Conservation (phyloP, 2,888 invertebrate species). For the Psococerastis gibbosa region DNA sequence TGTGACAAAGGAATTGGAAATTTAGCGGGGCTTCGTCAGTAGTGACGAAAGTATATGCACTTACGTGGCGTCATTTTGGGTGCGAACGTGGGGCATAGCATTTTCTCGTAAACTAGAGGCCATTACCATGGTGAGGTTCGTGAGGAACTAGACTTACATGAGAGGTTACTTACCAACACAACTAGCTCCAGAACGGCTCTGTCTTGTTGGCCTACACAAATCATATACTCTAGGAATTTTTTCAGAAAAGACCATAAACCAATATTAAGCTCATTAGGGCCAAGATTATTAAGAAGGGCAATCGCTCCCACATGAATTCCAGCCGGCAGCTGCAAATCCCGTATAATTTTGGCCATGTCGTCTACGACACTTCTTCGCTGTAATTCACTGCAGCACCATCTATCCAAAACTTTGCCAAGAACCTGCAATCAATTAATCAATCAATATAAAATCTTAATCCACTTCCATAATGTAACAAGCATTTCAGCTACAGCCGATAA, state of each 20-base stretch:
- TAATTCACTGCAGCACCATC: neutral
- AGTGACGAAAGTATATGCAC: too few relatives aligned
- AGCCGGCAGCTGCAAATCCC: neutral
- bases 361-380: neutral
- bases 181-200: neutral
- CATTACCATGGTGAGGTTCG: too few relatives aligned
- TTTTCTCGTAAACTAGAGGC: too few relatives aligned
- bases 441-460: too few relatives aligned
- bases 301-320: neutral
- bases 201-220: neutral
- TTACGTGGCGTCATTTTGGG: too few relatives aligned
- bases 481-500: too few relatives aligned
- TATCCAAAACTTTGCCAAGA: neutral
- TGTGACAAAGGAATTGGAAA: too few relatives aligned
- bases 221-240: neutral
- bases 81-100: too few relatives aligned
- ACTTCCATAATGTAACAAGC: too few relatives aligned
- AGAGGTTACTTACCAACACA: slow-evolving; percentile 1
- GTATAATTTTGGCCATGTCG: slow-evolving; percentile 1
- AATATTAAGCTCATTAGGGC: slow-evolving; percentile 1
- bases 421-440: too few relatives aligned
- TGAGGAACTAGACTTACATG: too few relatives aligned
- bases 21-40: too few relatives aligned
- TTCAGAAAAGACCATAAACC: neutral
- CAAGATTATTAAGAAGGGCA: neutral